Percentiles rank a stretch among this genome's conserved stretches.
phyloP scores from a whole-genome alignment of 2,113 vertebrate genomes.

The Pterophyllum scalare region DNA sequence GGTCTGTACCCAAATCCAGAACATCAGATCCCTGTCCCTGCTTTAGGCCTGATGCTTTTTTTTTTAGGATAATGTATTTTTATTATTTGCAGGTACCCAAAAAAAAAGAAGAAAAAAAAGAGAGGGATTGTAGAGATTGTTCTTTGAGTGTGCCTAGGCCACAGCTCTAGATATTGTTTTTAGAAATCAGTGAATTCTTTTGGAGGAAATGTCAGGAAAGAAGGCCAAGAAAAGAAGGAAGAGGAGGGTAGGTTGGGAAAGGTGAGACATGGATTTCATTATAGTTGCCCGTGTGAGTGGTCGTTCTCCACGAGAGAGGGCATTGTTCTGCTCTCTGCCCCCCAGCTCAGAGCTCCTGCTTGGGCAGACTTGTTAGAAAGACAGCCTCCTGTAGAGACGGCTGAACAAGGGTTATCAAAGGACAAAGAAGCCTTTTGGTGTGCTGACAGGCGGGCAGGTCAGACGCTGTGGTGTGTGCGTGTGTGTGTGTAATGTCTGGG shows the following conservation, averaged over 20 bases:
- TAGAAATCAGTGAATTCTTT: constrained; percentile 19
- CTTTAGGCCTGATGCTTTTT: constrained; percentile 10
- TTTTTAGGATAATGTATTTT: constrained; percentile 13
- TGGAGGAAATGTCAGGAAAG: constrained; percentile 36
- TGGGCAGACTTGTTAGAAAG: constrained; percentile 66
- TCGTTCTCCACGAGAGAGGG: constrained; percentile 48
- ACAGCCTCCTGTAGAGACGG: constrained; percentile 72
- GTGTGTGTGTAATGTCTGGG: constrained; percentile 15
- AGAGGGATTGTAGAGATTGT: not conserved
- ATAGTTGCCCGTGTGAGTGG: constrained; percentile 58
- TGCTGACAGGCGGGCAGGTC: constrained; percentile 69
- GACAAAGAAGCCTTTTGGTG: constrained; percentile 79
- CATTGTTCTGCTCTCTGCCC: constrained; percentile 63
- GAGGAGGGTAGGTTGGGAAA: constrained; percentile 13
- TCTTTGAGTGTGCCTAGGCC: not conserved
- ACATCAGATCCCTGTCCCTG: constrained; percentile 29
- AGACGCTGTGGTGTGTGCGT: constrained; percentile 15
- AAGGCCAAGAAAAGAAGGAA: not conserved
- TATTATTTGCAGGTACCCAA: constrained; percentile 12
- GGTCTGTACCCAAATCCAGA: constrained; percentile 39
- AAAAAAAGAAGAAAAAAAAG: not conserved
- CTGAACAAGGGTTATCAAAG: constrained; percentile 73
- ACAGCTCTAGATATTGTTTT: not conserved
- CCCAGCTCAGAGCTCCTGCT: constrained; percentile 57
- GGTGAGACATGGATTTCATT: constrained; percentile 70